Base-by-base conservation (phyloP, 2,113 vertebrate species). In the Notothenia rossii region DNA sequence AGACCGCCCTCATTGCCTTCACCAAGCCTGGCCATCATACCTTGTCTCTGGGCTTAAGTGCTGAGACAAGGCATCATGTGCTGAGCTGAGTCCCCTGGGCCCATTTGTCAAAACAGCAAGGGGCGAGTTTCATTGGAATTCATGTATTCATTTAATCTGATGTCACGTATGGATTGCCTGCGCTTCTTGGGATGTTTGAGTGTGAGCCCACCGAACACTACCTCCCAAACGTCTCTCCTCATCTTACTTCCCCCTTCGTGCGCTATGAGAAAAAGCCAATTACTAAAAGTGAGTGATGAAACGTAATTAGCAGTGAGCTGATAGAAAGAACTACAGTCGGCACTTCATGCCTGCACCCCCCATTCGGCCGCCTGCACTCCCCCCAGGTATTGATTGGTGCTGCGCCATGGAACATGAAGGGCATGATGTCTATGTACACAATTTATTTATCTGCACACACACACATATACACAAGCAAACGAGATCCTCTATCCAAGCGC, bases 111-210 rank as follows among this genome's bases (percentile, higher is more conserved):
- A 89, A 91, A 79, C 75, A 73, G 50, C 64, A 66, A 50, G 62
- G 36, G 72, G 81, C n/a, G 43, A 58, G 66, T 82, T 90, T 72
- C 87, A 93, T 93, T 93, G 78, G 78, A 88, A 94, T 94, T 90
- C 85, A 93, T 93, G 87, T 94, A 91, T 92, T 94, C 89, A 95
- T 94, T 86, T 88, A 94, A 92, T 93, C 92, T 94, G 93, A 96
- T 94, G 94, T 94, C 93, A 95, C 91, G 76, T 94, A 94, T 93
- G 77, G 93, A 94, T 90, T 18, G 79, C 51, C 69, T 68, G 51
- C 14, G 63, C 65, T 51, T 77, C 69, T 77, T 64, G 61, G 45
- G 67, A 72, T 75, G 82, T 84, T 49, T 82, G 59, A 74, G 77
- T 69, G 46, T 54, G 59, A 61, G 63, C 20, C 67, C 76, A 10